phyloP scores from a whole-genome alignment of 2,888 invertebrate genomes.

The Dryocosmus kuriphilus region DNA sequence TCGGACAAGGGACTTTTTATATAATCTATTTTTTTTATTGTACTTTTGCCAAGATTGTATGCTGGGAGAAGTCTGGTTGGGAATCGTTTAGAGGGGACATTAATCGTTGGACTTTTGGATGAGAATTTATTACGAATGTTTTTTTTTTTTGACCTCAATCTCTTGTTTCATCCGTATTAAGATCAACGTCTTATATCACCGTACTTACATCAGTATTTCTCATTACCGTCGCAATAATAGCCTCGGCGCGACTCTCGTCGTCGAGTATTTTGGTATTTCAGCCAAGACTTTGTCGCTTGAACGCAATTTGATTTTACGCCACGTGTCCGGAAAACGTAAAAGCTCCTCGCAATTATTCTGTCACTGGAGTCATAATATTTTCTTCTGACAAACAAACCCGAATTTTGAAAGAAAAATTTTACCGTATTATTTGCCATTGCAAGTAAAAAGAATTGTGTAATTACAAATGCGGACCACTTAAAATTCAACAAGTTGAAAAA shows the following conservation, averaged over 20 bases:
- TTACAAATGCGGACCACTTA: too few species aligned
- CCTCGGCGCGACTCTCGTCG: constrained; percentile 33
- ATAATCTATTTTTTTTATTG: not conserved
- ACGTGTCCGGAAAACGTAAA: constrained; percentile 32
- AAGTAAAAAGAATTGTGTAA: too few species aligned
- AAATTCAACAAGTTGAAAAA: too few species aligned
- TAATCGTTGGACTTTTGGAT: constrained; percentile 29
- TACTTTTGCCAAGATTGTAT: constrained; percentile 14
- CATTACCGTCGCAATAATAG: constrained; percentile 40
- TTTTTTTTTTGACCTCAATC: constrained; percentile 32
- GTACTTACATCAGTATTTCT: constrained; percentile 41
- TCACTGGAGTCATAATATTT: not conserved
- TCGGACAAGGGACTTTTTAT: not conserved
- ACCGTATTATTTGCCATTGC: too few species aligned
- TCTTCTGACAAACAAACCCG: not conserved
- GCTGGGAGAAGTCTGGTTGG: not conserved
- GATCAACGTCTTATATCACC: constrained; percentile 41
- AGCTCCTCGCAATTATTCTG: not conserved
- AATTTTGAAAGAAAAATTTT: not conserved
- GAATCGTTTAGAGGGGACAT: constrained; percentile 4
- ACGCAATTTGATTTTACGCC: constrained; percentile 34
- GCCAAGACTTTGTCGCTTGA: constrained; percentile 23
- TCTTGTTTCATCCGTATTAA: constrained; percentile 39
- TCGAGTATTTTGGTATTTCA: constrained; percentile 35
- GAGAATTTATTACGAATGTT: constrained; percentile 16